Conservation (phyloP, 1,140 invertebrate species). For the Diachasma alloeum region DNA sequence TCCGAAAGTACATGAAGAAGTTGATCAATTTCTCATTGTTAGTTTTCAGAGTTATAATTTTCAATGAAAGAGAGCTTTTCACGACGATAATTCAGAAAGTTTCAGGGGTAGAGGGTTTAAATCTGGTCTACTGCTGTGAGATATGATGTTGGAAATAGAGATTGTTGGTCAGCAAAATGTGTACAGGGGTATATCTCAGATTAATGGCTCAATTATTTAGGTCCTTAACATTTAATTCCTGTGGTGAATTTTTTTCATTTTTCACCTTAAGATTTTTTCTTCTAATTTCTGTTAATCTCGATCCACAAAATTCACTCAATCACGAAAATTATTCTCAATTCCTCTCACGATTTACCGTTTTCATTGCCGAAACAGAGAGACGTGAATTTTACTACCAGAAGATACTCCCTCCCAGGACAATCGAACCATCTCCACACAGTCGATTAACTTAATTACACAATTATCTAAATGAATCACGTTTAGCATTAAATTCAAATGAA, state of each 20-base stretch:
- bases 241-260: neutral
- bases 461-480: constrained; percentile 56
- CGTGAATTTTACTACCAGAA: constrained; percentile 25
- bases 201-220: neutral
- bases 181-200: too few relatives aligned
- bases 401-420: neutral
- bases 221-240: neutral
- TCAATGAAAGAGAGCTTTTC: too few relatives aligned
- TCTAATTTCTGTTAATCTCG: neutral
- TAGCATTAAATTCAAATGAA: constrained; percentile 36
- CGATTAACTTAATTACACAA: constrained; percentile 62
- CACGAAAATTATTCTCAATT: neutral
- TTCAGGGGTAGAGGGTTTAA: too few relatives aligned
- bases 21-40: too few relatives aligned
- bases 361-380: constrained; percentile 7
- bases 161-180: too few relatives aligned
- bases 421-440: neutral
- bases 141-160: too few relatives aligned
- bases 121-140: too few relatives aligned
- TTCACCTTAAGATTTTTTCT: neutral
- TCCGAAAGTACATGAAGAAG: too few relatives aligned
- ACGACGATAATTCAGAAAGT: too few relatives aligned
- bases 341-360: constrained; percentile 2
- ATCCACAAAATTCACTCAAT: neutral
- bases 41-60: too few relatives aligned